Percentiles rank a stretch among this genome's conserved stretches.
These are phyloP conservation scores for Ammodytes dubius DNA, from an alignment of 2,113 vertebrate genomes.

Conservation along the genomic window DNA sequence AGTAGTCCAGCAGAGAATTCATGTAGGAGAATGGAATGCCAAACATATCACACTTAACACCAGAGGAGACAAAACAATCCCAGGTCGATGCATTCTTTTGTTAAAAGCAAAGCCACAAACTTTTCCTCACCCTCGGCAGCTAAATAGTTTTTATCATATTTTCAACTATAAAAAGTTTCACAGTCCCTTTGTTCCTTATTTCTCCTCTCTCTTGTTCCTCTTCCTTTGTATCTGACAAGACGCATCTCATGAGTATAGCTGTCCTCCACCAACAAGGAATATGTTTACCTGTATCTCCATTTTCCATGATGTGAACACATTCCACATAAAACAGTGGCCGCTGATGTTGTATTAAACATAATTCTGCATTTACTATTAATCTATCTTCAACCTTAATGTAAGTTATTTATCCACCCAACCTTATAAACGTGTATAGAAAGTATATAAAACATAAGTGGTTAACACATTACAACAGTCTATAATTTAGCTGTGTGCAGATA, in stretches of 20 bases:
- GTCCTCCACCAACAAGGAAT: conserved; percentile 18
- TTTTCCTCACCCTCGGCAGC: conserved; percentile 40
- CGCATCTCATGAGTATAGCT: conserved; percentile 40
- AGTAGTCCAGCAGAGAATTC: conserved; percentile 46
- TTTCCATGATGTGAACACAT: background rate
- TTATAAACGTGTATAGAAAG: too few species aligned
- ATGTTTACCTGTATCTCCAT: conserved; percentile 16
- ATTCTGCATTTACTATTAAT: background rate
- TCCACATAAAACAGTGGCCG: background rate
- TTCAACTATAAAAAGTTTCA: conserved; percentile 48
- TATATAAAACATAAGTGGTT: too few species aligned
- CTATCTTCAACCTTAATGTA: background rate
- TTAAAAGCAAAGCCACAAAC: conserved; percentile 57
- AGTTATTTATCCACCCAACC: background rate
- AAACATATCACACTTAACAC: conserved; percentile 48
- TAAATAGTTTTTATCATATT: conserved; percentile 42
- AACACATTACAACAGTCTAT: too few species aligned
- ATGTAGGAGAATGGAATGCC: conserved; percentile 48
- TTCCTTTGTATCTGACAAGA: conserved; percentile 38
- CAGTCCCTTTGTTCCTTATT: conserved; percentile 6
- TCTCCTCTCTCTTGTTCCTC: conserved; percentile 11
- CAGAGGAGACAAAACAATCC: conserved; percentile 49
- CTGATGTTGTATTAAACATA: background rate
- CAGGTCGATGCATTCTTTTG: conserved; percentile 58
- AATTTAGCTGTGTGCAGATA: too few species aligned